Percentiles rank a stretch among this genome's conserved stretches.
Conservation (phyloP, 2,113 vertebrate species). For the Bucco capensis region DNA sequence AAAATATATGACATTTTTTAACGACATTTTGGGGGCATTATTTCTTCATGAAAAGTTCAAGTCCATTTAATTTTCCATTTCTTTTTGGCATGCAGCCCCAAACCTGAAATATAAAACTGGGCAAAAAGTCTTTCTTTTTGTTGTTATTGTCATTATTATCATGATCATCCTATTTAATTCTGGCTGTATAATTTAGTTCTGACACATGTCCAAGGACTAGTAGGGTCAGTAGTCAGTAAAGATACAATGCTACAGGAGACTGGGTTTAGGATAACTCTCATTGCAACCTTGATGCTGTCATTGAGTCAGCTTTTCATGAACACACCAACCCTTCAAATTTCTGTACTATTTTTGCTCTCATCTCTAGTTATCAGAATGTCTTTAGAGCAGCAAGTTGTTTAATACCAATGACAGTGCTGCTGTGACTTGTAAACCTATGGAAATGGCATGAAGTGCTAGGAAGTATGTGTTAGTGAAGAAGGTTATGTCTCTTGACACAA, state of each 20-base stretch:
- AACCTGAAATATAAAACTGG: not conserved
- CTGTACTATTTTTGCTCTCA: not conserved
- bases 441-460: not conserved
- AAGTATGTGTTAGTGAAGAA: not conserved
- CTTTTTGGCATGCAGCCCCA: not conserved
- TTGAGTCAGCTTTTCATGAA: not conserved
- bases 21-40: not conserved
- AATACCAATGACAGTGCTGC: not conserved
- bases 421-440: not conserved
- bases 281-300: not conserved
- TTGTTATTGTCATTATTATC: not conserved
- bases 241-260: not conserved
- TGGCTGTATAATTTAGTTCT: not conserved
- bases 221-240: not conserved
- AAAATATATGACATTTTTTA: not conserved
- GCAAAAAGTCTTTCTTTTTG: not conserved
- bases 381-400: not conserved
- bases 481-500: not conserved
- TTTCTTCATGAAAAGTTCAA: slow-evolving; percentile 6
- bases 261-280: not conserved
- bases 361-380: not conserved
- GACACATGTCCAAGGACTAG: not conserved
- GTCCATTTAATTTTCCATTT: not conserved
- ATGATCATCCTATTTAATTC: not conserved
- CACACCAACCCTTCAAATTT: not conserved